Evolutionary conservation across 1,140 invertebrate species (phyloP).

Genomic region (Euglossa dilemma): DNA sequence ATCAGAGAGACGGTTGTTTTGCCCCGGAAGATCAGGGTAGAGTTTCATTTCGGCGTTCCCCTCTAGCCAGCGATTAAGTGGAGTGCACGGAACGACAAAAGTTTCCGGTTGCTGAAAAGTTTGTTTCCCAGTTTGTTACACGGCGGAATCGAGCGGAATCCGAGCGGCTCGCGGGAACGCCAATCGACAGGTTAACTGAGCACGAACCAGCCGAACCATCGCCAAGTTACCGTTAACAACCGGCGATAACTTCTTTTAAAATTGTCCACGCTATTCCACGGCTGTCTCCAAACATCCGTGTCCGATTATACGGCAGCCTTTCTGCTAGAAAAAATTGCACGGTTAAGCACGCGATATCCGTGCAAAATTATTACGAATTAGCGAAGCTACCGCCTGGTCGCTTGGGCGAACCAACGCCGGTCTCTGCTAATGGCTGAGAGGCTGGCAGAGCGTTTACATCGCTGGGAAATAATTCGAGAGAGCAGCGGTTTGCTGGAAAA

Average conservation of each 20-base stretch:
- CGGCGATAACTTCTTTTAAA: background rate
- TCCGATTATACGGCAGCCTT: background rate
- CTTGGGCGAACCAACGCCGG: no score
- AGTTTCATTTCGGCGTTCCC: background rate
- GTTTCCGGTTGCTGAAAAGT: slow-evolving; percentile 1
- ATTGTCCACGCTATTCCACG: background rate
- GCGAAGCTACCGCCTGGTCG: no score
- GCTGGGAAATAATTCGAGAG: slow-evolving; percentile 44
- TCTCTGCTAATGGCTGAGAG: no score
- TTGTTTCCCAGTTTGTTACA: background rate
- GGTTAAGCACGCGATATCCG: no score
- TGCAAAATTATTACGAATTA: no score
- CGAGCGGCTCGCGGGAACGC: background rate
- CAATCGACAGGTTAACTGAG: background rate
- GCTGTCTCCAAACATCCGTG: background rate
- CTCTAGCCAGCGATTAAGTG: background rate
- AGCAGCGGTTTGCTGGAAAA: background rate
- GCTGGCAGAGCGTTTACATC: background rate
- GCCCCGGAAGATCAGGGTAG: background rate
- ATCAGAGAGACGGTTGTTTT: background rate
- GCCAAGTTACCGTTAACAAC: background rate
- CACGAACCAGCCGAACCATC: background rate
- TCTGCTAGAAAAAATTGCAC: no score
- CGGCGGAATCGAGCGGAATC: background rate
- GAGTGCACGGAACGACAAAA: slow-evolving; percentile 11